Percentiles rank a stretch among this genome's conserved stretches.
phyloP scores from a whole-genome alignment of 2,888 invertebrate genomes.

The Chromoteleia sp. region DNA sequence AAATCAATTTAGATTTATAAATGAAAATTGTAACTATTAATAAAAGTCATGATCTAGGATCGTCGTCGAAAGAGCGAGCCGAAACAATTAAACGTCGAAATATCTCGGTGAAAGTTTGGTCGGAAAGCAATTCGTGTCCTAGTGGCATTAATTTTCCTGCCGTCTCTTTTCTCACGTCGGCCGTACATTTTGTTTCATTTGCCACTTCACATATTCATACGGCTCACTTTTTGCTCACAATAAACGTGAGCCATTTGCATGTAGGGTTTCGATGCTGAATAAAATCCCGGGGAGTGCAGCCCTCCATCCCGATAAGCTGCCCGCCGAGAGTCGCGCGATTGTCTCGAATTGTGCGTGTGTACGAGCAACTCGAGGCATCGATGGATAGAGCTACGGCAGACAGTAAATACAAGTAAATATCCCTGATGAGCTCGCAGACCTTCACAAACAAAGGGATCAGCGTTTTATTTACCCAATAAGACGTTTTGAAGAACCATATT shows the following conservation, averaged over 20 bases:
- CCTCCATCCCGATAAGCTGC: constrained; percentile 78
- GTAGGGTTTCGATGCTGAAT: constrained; percentile 77
- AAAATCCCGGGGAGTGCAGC: constrained; percentile 74
- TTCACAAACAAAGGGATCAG: constrained; percentile 69
- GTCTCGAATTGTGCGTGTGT: constrained; percentile 80
- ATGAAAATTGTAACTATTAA: not conserved
- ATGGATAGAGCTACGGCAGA: constrained; percentile 78
- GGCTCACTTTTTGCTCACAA: constrained; percentile 80
- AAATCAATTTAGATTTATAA: not conserved
- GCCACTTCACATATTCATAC: constrained; percentile 82
- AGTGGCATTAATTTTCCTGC: constrained; percentile 46
- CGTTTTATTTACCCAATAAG: constrained; percentile 74
- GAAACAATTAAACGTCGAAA: constrained; percentile 46
- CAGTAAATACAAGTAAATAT: constrained; percentile 77
- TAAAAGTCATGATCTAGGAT: constrained; percentile 1
- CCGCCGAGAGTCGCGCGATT: constrained; percentile 80
- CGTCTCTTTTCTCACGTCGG: constrained; percentile 52
- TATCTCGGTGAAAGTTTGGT: constrained; percentile 30
- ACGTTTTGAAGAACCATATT: constrained; percentile 70
- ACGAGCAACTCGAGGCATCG: constrained; percentile 70
- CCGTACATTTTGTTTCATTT: constrained; percentile 76
- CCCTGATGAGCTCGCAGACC: constrained; percentile 78
- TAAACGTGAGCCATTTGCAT: constrained; percentile 83
- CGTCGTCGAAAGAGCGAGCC: not conserved
- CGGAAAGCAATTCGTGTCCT: constrained; percentile 39